phyloP scores from a whole-genome alignment of 2,888 invertebrate genomes.

The Pyralis farinalis region DNA sequence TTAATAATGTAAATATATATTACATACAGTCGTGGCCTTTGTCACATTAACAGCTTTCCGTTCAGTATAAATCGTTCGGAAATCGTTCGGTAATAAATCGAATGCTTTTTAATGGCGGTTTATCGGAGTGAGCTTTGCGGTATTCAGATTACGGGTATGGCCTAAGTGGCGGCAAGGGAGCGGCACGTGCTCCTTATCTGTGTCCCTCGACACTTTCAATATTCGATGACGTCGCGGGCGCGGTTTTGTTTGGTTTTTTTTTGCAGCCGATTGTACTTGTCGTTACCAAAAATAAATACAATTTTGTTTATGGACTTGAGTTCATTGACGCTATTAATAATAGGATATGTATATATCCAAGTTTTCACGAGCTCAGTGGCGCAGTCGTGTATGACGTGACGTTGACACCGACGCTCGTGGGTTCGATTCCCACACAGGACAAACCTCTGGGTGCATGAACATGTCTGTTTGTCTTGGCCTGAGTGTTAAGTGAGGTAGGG shows the following conservation, averaged over 20 bases:
- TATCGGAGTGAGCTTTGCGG: conserved; percentile 77
- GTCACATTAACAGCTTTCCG: conserved; percentile 14
- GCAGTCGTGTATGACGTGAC: too few species aligned
- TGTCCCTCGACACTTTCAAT: conserved; percentile 79
- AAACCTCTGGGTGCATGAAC: too few species aligned
- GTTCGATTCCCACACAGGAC: too few species aligned
- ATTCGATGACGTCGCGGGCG: conserved; percentile 68
- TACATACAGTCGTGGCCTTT: conserved; percentile 8
- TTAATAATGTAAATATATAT: too few species aligned
- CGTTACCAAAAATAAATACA: conserved; percentile 34
- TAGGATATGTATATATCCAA: too few species aligned
- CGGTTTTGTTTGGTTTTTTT: conserved; percentile 45
- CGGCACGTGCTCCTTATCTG: conserved; percentile 75
- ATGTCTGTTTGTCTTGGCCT: too few species aligned
- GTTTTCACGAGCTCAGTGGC: too few species aligned
- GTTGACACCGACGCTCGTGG: too few species aligned
- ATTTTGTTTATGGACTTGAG: conserved; percentile 30
- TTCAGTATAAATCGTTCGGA: conserved; percentile 61
- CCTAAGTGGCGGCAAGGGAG: conserved; percentile 73
- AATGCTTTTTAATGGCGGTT: conserved; percentile 80
- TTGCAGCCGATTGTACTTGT: conserved; percentile 26
- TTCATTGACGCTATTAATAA: conserved; percentile 31
- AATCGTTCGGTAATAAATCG: conserved; percentile 79
- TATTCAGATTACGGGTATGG: conserved; percentile 73
- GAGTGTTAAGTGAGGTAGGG: too few species aligned